Conservation (phyloP, 2,113 vertebrate species). For the Stictonetta naevosa region DNA sequence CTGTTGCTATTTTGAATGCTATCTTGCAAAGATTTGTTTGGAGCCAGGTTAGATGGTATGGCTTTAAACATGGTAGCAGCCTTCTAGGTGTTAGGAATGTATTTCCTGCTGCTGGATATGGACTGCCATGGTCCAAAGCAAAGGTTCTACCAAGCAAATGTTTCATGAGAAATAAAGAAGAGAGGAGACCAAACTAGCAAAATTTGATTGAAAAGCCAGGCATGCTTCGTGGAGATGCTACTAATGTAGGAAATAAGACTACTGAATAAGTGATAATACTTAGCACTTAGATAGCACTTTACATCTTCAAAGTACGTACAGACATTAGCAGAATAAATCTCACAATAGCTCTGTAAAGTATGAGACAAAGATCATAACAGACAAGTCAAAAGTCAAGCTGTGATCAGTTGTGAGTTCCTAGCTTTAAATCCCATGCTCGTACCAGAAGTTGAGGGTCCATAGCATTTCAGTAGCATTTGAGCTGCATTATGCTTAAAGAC, state of each 20-base stretch:
- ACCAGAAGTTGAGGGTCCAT: neutral
- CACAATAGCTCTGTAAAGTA: neutral
- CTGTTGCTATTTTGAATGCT: neutral
- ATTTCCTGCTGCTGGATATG: neutral
- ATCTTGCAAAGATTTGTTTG: neutral
- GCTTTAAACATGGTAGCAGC: neutral
- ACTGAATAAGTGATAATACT: neutral
- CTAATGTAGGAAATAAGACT: neutral
- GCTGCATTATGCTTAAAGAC: neutral
- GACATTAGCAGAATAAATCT: neutral
- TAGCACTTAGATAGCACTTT: slow-evolving; percentile 9
- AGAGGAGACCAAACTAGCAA: neutral
- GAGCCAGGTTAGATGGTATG: neutral
- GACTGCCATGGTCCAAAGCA: neutral
- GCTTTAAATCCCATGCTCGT: neutral
- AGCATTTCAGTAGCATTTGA: neutral
- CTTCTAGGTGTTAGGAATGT: neutral
- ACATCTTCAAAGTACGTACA: neutral
- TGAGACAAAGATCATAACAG: neutral
- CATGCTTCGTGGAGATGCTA: neutral
- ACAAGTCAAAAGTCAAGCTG: neutral
- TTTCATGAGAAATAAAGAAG: neutral
- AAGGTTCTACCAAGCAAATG: neutral
- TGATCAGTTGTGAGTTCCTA: neutral
- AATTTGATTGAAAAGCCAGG: neutral